Evolutionary conservation across 1,140 invertebrate genomes (phyloP).

Genomic region (Apis laboriosa): DNA sequence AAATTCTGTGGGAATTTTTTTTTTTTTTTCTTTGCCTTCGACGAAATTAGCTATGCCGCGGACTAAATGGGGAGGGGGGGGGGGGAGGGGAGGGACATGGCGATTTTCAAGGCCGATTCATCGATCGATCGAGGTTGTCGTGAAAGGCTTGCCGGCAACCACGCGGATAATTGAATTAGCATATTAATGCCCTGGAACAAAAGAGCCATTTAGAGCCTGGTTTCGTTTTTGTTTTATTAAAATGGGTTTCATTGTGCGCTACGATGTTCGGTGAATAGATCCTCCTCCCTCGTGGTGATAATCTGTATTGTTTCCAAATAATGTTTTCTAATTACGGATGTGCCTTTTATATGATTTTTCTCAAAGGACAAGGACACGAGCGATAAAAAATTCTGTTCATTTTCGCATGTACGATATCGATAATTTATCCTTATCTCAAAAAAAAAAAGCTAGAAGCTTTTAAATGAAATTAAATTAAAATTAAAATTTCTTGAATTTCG

Average conservation of each 20-base stretch:
- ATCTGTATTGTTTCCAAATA: conserved; percentile 48
- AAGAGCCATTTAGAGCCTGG: conserved; percentile 52
- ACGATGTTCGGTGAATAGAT: conserved; percentile 29
- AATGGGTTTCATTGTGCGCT: conserved; percentile 39
- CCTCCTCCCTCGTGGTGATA: not conserved
- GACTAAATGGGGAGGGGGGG: not conserved
- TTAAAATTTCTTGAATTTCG: no score
- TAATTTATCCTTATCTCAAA: no score
- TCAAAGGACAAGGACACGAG: no score
- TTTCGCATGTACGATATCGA: no score
- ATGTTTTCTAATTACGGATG: conserved; percentile 52
- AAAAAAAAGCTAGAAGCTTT: no score
- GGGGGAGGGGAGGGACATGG: not conserved
- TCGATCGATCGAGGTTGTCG: conserved; percentile 2
- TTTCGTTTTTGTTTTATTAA: conserved; percentile 57
- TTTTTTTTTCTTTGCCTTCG: not conserved
- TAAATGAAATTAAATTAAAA: no score
- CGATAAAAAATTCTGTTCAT: no score
- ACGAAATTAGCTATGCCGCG: not conserved
- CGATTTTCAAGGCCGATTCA: conserved; percentile 6
- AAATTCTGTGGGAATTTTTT: not conserved
- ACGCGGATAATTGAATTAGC: conserved; percentile 63
- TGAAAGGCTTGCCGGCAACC: conserved; percentile 41
- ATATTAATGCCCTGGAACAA: conserved; percentile 60
- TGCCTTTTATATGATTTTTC: conserved; percentile 17